Conservation (phyloP, 1,140 invertebrate genomes). For the Aleiodes sp. region DNA sequence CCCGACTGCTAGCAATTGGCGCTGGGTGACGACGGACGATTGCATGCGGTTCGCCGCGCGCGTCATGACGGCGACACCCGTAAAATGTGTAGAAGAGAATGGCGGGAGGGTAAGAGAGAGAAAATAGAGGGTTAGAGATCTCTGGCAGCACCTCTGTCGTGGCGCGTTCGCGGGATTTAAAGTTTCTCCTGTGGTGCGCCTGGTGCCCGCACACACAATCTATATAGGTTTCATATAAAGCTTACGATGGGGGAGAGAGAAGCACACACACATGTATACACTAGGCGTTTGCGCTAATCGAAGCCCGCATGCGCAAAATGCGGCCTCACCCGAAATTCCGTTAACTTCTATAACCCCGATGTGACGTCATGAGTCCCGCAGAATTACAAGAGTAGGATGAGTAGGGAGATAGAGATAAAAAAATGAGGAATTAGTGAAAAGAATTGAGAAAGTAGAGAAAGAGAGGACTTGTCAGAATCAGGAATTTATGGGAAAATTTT, state of each 20-base stretch:
- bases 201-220: neutral
- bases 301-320: slow-evolving; percentile 31
- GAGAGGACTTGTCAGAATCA: neutral
- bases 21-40: slow-evolving; percentile 18
- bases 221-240: neutral
- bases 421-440: neutral
- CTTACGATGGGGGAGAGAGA: neutral
- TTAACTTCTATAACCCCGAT: neutral
- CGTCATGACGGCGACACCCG: slow-evolving; percentile 20
- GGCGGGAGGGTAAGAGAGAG: neutral
- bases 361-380: slow-evolving; percentile 17
- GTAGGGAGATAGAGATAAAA: neutral
- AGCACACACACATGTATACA: neutral
- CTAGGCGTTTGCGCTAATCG: slow-evolving; percentile 31
- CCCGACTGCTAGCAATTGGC: slow-evolving; percentile 14
- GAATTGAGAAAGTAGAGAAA: no score
- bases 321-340: slow-evolving; percentile 29
- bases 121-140: slow-evolving; percentile 10
- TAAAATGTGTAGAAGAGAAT: neutral
- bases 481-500: neutral
- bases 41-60: slow-evolving; percentile 25
- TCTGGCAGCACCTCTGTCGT: slow-evolving; percentile 3
- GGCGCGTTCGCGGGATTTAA: slow-evolving; percentile 5
- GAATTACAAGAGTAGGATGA: neutral
- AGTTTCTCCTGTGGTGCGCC: neutral